Evolutionary conservation across 2,888 invertebrate species (phyloP).

Genomic region (Silvanus unidentatus): DNA sequence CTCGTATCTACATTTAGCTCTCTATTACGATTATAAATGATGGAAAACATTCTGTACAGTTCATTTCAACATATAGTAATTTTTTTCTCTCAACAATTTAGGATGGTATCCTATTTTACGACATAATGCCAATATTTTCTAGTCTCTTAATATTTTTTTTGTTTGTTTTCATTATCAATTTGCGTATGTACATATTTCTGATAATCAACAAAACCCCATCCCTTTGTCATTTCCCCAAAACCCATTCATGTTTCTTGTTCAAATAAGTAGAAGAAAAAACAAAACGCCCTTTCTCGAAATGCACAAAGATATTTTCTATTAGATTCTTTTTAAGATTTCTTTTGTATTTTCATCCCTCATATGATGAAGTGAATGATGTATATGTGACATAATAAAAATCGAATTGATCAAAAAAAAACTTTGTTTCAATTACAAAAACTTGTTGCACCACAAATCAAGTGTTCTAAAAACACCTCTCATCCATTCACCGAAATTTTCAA

Average conservation of each 20-base stretch:
- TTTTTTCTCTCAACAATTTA: not conserved
- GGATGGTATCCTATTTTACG: constrained; percentile 36
- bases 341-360: constrained; percentile 12
- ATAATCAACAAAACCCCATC: constrained; percentile 30
- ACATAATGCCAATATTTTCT: constrained; percentile 35
- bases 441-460: too few relatives aligned
- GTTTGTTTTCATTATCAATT: too few relatives aligned
- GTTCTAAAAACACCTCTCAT: too few relatives aligned
- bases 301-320: constrained; percentile 10
- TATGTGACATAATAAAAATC: constrained; percentile 23
- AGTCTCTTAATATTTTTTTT: too few relatives aligned
- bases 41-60: constrained; percentile 2
- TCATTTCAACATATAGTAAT: constrained; percentile 4
- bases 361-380: constrained; percentile 26
- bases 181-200: constrained; percentile 37
- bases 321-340: constrained; percentile 13
- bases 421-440: too few relatives aligned
- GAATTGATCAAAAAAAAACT: too few relatives aligned
- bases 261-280: constrained; percentile 21
- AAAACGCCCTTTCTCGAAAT: constrained; percentile 20
- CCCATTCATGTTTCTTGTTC: constrained; percentile 19
- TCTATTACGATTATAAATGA: constrained; percentile 32
- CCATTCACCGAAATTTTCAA: too few relatives aligned
- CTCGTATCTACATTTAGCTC: constrained; percentile 29
- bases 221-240: too few relatives aligned